Base-by-base conservation (phyloP, 1,140 invertebrate genomes). In the Panonychus citri region DNA sequence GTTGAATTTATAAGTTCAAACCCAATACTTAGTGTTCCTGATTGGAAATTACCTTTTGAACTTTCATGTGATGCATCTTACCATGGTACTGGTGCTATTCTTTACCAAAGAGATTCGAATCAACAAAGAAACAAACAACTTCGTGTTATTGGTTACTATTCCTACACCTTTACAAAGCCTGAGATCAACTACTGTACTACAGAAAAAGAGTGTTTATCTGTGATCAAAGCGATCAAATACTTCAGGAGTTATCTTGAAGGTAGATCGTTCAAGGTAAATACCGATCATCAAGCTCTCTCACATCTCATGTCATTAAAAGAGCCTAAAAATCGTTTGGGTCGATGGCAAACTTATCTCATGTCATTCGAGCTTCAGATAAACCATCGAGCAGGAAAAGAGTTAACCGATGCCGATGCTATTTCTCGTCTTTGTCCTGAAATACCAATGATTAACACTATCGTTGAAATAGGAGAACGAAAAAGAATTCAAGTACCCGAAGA, bases 171-270 rank as follows among this genome's bases (percentile, higher is more conserved):
- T 12, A 67, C 59, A n/a, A 48, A 59, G 25, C 34, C 50, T n/a
- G 69, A 73, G 60, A 39, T 26, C n/a, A 65, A 66, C 24, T 72
- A 73, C 55, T 64, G 63, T 1, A 69, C 68, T 13, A 69, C 65
- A 24, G 71, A 75, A 59, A 62, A 64, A 48, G 69, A 73, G 61
- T 63, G 60, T 24, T 54, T 70, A 27, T 69, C 66, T 8, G 59
- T 71, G 5, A 63, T 70, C n/a, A 71, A 64, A 63, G 64, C 66
- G 2, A 62, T 70, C 27, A 61, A 69, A 55, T 68, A 70, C 51
- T 73, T 72, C 57, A 58, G 66, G 8, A 3, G 5, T 21, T 50
- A 26, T 26, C 10, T 50, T 4, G 19, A 27, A 15, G 49, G 49
- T 5, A 4, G 15, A 19, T 5, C 5, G 15, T 34, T 53, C 12